Conservation (phyloP, 2,888 invertebrate genomes). For the Tanypteryx hageni region DNA sequence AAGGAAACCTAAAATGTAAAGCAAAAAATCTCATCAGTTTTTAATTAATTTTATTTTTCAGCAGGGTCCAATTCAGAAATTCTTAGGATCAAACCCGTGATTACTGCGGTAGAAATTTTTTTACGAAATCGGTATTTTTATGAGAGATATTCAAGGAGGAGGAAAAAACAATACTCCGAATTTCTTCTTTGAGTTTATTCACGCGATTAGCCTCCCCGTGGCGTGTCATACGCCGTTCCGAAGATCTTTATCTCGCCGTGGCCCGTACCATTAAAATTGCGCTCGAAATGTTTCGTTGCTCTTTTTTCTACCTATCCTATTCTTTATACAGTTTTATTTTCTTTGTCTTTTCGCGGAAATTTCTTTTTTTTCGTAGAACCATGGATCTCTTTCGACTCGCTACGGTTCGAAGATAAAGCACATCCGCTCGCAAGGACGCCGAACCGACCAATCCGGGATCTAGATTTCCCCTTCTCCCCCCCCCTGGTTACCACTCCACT, state of each 20-base stretch:
- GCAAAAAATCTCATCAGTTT: no score
- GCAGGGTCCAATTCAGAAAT: no score
- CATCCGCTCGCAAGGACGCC: not conserved
- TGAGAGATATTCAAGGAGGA: not conserved
- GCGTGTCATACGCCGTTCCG: not conserved
- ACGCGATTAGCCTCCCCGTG: not conserved
- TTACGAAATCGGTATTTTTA: not conserved
- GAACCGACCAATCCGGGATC: not conserved
- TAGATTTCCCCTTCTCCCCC: not conserved
- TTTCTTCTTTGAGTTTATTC: not conserved
- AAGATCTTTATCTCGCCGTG: not conserved
- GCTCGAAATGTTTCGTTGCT: not conserved
- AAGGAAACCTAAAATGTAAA: no score
- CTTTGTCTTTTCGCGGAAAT: not conserved
- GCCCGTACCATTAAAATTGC: not conserved
- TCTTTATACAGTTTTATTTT: not conserved
- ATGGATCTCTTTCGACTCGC: not conserved
- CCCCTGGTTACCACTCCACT: no score
- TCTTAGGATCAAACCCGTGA: no score
- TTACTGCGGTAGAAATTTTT: no score
- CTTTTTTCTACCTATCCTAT: not conserved
- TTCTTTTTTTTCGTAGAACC: not conserved
- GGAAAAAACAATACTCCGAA: conserved; percentile 3
- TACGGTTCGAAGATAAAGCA: not conserved
- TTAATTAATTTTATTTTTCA: no score